Conservation (phyloP, 2,113 vertebrate species). For the Ploceus nigricollis region DNA sequence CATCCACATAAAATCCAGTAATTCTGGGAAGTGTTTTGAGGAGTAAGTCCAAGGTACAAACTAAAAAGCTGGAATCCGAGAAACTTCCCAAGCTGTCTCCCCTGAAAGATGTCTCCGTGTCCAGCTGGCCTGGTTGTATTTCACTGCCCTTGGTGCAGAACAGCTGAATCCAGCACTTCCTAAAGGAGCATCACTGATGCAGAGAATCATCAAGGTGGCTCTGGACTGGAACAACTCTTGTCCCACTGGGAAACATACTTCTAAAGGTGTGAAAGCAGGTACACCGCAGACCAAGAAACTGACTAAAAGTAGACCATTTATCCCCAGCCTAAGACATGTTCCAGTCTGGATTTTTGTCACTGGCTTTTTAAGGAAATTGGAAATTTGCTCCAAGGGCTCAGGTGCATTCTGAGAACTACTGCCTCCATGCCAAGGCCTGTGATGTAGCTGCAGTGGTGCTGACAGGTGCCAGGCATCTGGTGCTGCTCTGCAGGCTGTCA, state of each 20-base stretch:
- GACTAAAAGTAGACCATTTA: neutral
- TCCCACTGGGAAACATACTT: neutral
- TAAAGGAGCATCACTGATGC: neutral
- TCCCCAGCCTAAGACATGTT: neutral
- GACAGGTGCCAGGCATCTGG: accelerated
- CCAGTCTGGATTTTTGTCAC: neutral
- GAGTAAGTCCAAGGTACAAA: neutral
- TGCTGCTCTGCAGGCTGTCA: neutral
- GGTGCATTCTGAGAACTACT: neutral
- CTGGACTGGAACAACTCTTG: neutral
- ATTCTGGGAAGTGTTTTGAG: neutral
- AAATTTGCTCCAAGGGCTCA: neutral
- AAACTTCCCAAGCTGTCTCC: neutral
- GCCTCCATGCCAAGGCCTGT: neutral
- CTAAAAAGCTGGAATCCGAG: neutral
- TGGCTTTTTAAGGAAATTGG: neutral
- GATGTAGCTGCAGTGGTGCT: neutral
- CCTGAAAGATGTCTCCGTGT: neutral
- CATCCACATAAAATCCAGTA: neutral
- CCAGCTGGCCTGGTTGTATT: neutral
- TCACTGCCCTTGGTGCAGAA: neutral
- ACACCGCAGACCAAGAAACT: neutral
- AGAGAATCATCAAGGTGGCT: neutral
- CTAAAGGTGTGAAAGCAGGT: neutral
- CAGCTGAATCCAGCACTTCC: neutral